Conservation (phyloP, 2,797 vertebrate species). For the Mus minutoides region DNA sequence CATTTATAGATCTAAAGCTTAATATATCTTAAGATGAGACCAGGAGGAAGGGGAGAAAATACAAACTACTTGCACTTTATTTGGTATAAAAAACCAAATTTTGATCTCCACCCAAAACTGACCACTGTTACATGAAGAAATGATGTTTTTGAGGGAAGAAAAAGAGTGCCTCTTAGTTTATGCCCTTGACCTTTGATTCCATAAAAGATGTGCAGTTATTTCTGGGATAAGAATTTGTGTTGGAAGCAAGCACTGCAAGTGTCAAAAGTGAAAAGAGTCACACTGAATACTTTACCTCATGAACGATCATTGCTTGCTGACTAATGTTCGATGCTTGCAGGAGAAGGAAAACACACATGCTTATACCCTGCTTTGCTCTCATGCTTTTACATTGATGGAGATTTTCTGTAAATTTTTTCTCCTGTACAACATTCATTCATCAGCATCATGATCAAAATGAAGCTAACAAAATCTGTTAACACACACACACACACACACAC, state of each 20-base stretch:
- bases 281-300: constrained; percentile 82
- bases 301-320: constrained; percentile 79
- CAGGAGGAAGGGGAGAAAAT: not conserved
- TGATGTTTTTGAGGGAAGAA: constrained; percentile 75
- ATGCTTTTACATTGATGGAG: constrained; percentile 78
- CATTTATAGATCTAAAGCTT: constrained; percentile 43
- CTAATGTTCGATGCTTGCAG: constrained; percentile 76
- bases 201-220: constrained; percentile 83
- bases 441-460: constrained; percentile 79
- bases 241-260: constrained; percentile 85
- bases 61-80: constrained; percentile 40
- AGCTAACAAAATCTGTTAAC: constrained; percentile 69
- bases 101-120: constrained; percentile 78
- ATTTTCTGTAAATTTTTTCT: constrained; percentile 79
- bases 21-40: constrained; percentile 36
- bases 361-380: constrained; percentile 69
- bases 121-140: constrained; percentile 77
- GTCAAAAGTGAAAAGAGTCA: constrained; percentile 75
- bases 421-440: constrained; percentile 79
- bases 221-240: constrained; percentile 82
- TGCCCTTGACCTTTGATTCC: constrained; percentile 87
- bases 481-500: too few species aligned
- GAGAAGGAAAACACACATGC: constrained; percentile 60
- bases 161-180: constrained; percentile 86
- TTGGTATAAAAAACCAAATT: constrained; percentile 69